Percentiles rank a stretch among this genome's conserved stretches.
These are phyloP conservation scores for Xestia xanthographa DNA, from an alignment of 2,888 invertebrate genomes.

Conservation along the genomic window DNA sequence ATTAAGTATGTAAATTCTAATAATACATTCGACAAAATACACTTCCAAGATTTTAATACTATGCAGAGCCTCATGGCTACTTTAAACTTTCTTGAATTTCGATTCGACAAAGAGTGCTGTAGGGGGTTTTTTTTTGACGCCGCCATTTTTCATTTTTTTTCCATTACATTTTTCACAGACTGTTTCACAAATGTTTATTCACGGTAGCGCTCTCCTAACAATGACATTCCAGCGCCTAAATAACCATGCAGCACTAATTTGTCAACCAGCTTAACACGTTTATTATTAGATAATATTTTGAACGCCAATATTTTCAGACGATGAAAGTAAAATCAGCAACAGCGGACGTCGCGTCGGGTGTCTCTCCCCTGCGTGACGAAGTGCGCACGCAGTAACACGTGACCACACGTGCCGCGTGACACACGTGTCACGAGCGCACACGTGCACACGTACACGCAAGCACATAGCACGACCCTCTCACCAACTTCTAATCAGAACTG, in stretches of 20 bases:
- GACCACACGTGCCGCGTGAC: background rate
- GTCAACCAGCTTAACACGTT: background rate
- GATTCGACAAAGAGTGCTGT: background rate
- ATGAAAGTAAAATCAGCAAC: constrained; percentile 91
- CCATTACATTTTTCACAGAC: background rate
- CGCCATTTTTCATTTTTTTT: background rate
- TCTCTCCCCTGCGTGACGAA: constrained; percentile 91
- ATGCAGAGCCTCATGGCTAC: background rate
- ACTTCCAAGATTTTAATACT: background rate
- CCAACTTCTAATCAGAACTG: constrained; percentile 9
- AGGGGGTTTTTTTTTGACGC: background rate
- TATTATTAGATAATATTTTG: constrained; percentile 2
- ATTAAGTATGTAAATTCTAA: constrained; percentile 29
- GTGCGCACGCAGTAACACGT: constrained; percentile 81
- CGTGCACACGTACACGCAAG: constrained; percentile 25
- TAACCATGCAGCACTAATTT: constrained; percentile 9
- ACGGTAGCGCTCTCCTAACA: background rate
- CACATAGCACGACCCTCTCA: constrained; percentile 5
- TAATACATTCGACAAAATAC: constrained; percentile 10
- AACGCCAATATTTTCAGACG: constrained; percentile 77
- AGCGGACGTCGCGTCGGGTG: constrained; percentile 92
- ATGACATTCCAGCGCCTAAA: background rate
- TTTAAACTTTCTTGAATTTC: background rate
- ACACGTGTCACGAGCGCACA: background rate
- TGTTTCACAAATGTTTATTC: background rate